Conservation (phyloP, 2,888 invertebrate species). For the Malthinus seriepunctatus region DNA sequence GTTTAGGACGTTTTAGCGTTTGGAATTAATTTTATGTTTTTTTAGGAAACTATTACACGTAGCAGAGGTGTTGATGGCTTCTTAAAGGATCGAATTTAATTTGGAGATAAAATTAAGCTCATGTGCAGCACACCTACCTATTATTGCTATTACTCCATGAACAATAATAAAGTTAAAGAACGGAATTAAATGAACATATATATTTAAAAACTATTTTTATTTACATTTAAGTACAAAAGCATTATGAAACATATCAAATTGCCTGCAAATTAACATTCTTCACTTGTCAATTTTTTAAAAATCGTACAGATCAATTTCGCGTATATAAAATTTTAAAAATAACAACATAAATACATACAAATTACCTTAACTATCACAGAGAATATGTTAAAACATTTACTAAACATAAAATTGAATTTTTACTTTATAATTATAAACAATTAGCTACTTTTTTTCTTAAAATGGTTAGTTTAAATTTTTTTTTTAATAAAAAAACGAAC, state of each 20-base stretch:
- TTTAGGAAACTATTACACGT: too few relatives aligned
- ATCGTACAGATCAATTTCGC: background rate
- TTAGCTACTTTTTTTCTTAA: too few relatives aligned
- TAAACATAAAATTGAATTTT: background rate
- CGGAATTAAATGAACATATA: background rate
- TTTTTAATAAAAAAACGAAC: background rate
- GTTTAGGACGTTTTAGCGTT: too few relatives aligned
- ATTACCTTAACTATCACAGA: slow-evolving; percentile 4
- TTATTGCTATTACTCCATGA: too few relatives aligned
- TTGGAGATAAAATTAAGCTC: too few relatives aligned
- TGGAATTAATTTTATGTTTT: too few relatives aligned
- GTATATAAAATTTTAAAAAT: slow-evolving; percentile 2
- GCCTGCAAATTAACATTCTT: background rate
- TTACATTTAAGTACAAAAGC: slow-evolving; percentile 3
- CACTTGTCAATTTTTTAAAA: background rate
- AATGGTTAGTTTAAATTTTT: too few relatives aligned
- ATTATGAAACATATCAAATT: background rate
- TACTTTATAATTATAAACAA: too few relatives aligned
- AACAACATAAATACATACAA: slow-evolving; percentile 4
- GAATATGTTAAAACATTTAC: background rate
- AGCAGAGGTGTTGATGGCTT: too few relatives aligned
- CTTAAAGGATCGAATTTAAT: too few relatives aligned
- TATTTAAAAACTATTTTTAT: slow-evolving; percentile 4
- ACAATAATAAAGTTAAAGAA: too few relatives aligned
- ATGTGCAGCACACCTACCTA: too few relatives aligned